phyloP scores from a whole-genome alignment of 2,797 vertebrate species.

The Ataeniobius toweri region DNA sequence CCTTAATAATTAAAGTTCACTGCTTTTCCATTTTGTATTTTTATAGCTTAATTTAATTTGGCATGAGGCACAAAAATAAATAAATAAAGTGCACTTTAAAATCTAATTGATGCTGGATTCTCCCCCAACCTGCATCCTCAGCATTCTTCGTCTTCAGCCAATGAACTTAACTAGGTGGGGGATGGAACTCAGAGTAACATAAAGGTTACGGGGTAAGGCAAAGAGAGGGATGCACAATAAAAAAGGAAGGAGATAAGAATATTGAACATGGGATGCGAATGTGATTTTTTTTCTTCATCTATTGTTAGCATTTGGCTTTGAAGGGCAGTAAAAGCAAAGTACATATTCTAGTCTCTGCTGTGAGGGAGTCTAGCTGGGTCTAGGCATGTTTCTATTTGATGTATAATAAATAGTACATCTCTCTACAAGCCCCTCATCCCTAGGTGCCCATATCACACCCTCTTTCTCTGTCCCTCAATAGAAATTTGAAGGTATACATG shows the following conservation, averaged over 20 bases:
- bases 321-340: conserved; percentile 58
- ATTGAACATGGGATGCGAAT: conserved; percentile 54
- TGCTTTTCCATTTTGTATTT: conserved; percentile 68
- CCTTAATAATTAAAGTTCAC: conserved; percentile 78
- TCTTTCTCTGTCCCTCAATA: conserved; percentile 4
- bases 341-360: conserved; percentile 62
- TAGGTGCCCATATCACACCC: conserved; percentile 10
- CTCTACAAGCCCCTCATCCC: conserved; percentile 43
- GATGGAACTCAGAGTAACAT: conserved; percentile 31
- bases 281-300: conserved; percentile 64
- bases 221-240: conserved; percentile 19
- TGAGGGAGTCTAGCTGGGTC: conserved; percentile 68
- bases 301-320: conserved; percentile 69
- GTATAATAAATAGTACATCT: conserved; percentile 70
- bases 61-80: conserved; percentile 54
- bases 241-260: conserved; percentile 51
- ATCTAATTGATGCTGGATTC: conserved; percentile 75
- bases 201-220: conserved; percentile 16
- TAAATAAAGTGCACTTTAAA: conserved; percentile 80
- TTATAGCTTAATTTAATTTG: conserved; percentile 82
- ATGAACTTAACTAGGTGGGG: conserved; percentile 64
- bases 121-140: conserved; percentile 71
- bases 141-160: conserved; percentile 66
- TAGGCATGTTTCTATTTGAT: conserved; percentile 74
- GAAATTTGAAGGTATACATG: conserved; percentile 27